These are phyloP conservation scores for Calosoma granatense DNA, from an alignment of 1,140 invertebrate genomes.

Conservation along the genomic window DNA sequence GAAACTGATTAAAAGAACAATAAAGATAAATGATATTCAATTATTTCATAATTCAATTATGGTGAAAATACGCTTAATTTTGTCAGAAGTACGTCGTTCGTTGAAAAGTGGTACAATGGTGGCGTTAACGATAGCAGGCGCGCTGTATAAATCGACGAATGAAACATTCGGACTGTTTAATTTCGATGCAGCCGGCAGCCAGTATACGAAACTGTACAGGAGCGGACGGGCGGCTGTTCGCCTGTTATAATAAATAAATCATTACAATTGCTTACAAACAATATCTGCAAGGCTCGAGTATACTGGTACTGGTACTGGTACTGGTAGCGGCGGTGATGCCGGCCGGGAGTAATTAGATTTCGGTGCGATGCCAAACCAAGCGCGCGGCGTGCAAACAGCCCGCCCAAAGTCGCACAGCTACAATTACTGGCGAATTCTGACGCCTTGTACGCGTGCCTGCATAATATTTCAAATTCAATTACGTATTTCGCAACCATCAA, in stretches of 20 bases:
- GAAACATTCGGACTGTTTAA: not conserved
- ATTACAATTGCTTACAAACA: slow-evolving; percentile 8
- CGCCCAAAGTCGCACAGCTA: not conserved
- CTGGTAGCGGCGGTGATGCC: no score
- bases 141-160: not conserved
- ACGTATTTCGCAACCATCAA: not conserved
- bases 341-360: slow-evolving; percentile 1
- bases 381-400: not conserved
- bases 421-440: not conserved
- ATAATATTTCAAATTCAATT: not conserved
- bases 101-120: no score
- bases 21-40: not conserved
- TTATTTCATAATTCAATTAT: slow-evolving; percentile 1
- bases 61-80: slow-evolving; percentile 5
- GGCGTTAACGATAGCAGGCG: not conserved
- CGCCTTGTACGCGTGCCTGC: not conserved
- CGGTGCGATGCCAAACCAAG: slow-evolving; percentile 1
- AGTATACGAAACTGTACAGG: not conserved
- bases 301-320: no score
- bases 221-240: not conserved
- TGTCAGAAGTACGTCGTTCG: not conserved
- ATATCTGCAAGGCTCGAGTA: not conserved
- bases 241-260: slow-evolving; percentile 7
- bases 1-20: not conserved
- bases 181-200: not conserved